A percentile compares a stretch with the other conserved stretches of the same genome.
These are phyloP conservation scores for Lamellibrachia luymesi DNA, from an alignment of 1,140 invertebrate species.

Conservation along the genomic window DNA sequence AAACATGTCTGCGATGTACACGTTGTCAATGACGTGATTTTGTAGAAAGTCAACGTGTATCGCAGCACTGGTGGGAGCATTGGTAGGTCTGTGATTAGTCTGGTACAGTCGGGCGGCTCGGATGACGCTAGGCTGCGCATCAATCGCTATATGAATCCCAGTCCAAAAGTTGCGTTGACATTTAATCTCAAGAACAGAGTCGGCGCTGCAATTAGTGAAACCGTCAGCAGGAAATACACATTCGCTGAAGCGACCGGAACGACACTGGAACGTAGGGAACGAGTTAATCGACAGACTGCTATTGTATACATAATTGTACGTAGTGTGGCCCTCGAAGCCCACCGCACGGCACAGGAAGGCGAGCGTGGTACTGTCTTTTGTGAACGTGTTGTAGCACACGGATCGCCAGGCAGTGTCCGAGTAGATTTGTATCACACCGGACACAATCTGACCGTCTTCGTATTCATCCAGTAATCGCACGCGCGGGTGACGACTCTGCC, in stretches of 20 bases:
- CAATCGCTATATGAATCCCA: neutral
- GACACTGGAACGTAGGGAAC: neutral
- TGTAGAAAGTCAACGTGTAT: neutral
- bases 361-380: neutral
- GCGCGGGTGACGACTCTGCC: neutral
- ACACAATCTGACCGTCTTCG: neutral
- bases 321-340: neutral
- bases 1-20: neutral
- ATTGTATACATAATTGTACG: neutral
- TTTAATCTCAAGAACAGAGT: neutral
- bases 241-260: neutral
- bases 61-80: neutral
- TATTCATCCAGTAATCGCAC: neutral
- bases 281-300: neutral
- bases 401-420: neutral
- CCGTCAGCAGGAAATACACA: neutral
- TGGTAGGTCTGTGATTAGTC: neutral
- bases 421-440: neutral
- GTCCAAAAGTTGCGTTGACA: neutral
- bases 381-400: neutral
- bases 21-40: neutral
- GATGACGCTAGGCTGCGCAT: neutral
- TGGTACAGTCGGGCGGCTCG: neutral
- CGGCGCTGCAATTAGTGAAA: neutral
- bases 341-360: neutral